Base-by-base conservation (phyloP, 1,140 invertebrate genomes). In the Macrosteles quadrilineatus region DNA sequence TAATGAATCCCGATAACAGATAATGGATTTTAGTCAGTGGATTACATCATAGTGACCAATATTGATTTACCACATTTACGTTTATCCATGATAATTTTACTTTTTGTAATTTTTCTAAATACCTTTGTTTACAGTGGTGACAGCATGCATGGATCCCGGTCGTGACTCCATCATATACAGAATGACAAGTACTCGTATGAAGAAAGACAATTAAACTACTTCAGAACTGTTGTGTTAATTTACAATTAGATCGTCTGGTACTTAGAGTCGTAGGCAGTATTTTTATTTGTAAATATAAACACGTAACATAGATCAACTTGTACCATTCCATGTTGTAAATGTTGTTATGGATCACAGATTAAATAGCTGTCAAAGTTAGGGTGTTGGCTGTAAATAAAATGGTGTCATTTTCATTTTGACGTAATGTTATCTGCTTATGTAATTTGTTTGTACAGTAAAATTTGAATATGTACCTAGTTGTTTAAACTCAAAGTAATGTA, bases 91-190 rank as follows among this genome's bases (percentile, higher is more conserved):
- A 6, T 36, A 36, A 4, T 36, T 6, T 36, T 6, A 14, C 14
- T 36, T 36, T 14, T 36, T 36, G 14, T 36, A 36, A 36, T 14
- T 36, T 36, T 36, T 36, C 21, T 65, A 6, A 45, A 21, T 65
- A n/a, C 4, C 36, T 14, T n/a, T 72, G 72, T 75, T 78, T 74
- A n/a, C 86, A 79, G 91, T 96, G 72, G 87, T 90, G 43, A 95
- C 98, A 78, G 93, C 90, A 75, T 87, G 91, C 76, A 98, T 98
- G 93, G 96, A 99, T 83, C 96, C 96, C 55, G 97, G 96, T 71
- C 86, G 94, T 71, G 96, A 98, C 81, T 98, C 96, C 40, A 96
- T 98, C 76, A 98, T 98, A 80, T 99, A 98, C 81, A 87, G 96
- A 75, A 97, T 98, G 94, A 98, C 96, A 6, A 96, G 91, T 75